These are phyloP conservation scores for Conistra vaccinii DNA, from an alignment of 2,888 invertebrate species.

Conservation along the genomic window DNA sequence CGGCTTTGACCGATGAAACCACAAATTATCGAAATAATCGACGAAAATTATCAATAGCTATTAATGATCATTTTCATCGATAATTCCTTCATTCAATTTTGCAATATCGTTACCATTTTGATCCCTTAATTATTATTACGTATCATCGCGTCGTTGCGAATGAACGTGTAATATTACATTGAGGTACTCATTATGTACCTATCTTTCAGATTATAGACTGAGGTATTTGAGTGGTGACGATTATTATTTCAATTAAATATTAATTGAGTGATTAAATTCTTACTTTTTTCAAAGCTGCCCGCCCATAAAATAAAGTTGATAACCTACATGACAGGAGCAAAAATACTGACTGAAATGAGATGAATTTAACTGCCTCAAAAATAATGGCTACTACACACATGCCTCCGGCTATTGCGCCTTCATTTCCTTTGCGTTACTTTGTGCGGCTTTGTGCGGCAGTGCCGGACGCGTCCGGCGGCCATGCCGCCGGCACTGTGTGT, in stretches of 20 bases:
- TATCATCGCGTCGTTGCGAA: background rate
- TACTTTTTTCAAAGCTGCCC: too few relatives aligned
- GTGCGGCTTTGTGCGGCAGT: too few relatives aligned
- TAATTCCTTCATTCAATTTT: too few relatives aligned
- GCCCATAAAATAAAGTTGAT: background rate
- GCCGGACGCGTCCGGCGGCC: too few relatives aligned
- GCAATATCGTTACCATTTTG: too few relatives aligned
- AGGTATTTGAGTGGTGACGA: background rate
- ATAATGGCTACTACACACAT: too few relatives aligned
- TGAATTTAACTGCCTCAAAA: background rate
- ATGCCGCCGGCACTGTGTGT: too few relatives aligned
- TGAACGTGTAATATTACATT: background rate
- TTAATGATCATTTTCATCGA: too few relatives aligned
- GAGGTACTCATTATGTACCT: too few relatives aligned
- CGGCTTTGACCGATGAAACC: background rate
- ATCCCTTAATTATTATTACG: too few relatives aligned
- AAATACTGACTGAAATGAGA: background rate
- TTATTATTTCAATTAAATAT: background rate
- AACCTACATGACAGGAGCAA: background rate
- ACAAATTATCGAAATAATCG: conserved; percentile 5
- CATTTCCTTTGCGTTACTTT: too few relatives aligned
- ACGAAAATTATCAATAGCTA: background rate
- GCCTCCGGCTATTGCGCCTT: too few relatives aligned
- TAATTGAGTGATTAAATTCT: background rate
- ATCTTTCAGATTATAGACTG: background rate